These are phyloP conservation scores for Nomada ferruginata DNA, from an alignment of 2,888 invertebrate genomes.

Conservation along the genomic window DNA sequence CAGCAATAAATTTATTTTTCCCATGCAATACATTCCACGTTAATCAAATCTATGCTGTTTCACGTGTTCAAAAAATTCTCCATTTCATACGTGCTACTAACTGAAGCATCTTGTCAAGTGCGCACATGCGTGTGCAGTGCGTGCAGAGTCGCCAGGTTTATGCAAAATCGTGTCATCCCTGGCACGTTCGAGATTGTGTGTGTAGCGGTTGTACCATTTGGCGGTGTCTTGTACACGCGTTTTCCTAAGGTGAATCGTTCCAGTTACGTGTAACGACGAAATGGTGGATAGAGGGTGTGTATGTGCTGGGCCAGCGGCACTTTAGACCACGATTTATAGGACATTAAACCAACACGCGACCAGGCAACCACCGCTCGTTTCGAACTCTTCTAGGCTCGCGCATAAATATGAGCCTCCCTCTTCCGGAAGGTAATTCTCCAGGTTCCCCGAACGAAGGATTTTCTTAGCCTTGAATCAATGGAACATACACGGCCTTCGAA, in stretches of 20 bases:
- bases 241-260: slow-evolving; percentile 54
- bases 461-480: slow-evolving; percentile 5
- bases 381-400: slow-evolving; percentile 56
- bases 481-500: background rate
- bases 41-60: background rate
- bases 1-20: no score
- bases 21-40: no score
- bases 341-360: slow-evolving; percentile 76
- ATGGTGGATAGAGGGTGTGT: slow-evolving; percentile 34
- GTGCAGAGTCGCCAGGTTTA: background rate
- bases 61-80: no score
- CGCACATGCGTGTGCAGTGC: background rate
- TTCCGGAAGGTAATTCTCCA: slow-evolving; percentile 15
- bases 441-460: background rate
- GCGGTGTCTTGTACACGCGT: slow-evolving; percentile 48
- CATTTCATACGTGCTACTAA: background rate
- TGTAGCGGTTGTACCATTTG: slow-evolving; percentile 17
- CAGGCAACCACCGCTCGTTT: slow-evolving; percentile 67
- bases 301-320: slow-evolving; percentile 66
- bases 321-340: slow-evolving; percentile 77
- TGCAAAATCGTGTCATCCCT: slow-evolving; percentile 20
- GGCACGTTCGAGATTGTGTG: background rate
- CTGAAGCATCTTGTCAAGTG: background rate
- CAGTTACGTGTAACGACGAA: slow-evolving; percentile 18
- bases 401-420: slow-evolving; percentile 34